Evolutionary conservation across 2,888 invertebrate genomes (phyloP).

Genomic region (Epinotia demarniana): DNA sequence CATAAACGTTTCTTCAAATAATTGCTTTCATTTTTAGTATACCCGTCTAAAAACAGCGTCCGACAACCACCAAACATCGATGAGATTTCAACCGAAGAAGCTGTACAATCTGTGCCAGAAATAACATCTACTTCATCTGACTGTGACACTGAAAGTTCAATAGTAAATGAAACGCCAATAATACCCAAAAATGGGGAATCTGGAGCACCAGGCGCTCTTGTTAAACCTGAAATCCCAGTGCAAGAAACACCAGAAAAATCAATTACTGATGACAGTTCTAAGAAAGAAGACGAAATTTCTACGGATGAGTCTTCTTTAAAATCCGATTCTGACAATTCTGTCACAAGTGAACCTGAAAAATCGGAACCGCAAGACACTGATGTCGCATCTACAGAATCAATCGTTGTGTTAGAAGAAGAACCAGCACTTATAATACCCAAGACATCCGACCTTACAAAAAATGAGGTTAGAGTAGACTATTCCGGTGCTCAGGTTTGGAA

Average conservation of each 20-base stretch:
- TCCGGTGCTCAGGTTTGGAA: conserved; percentile 92
- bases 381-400: conserved; percentile 11
- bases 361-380: conserved; percentile 49
- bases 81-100: background rate
- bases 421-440: conserved; percentile 49
- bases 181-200: background rate
- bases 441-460: conserved; percentile 51
- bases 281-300: conserved; percentile 17
- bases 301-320: conserved; percentile 46
- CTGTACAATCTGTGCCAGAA: conserved; percentile 17
- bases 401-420: conserved; percentile 48
- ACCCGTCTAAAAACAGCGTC: conserved; percentile 65
- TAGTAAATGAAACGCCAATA: conserved; percentile 1
- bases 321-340: conserved; percentile 45
- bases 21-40: conserved; percentile 56
- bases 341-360: conserved; percentile 49
- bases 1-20: background rate
- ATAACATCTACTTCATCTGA: background rate
- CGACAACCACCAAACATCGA: conserved; percentile 61
- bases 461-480: conserved; percentile 84
- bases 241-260: conserved; percentile 4
- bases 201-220: background rate
- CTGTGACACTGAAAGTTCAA: background rate
- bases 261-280: background rate
- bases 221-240: background rate